Percentiles rank a stretch among this genome's conserved stretches.
These are phyloP conservation scores for Pseudochirops cupreus DNA, from an alignment of 2,797 vertebrate genomes.

Conservation along the genomic window DNA sequence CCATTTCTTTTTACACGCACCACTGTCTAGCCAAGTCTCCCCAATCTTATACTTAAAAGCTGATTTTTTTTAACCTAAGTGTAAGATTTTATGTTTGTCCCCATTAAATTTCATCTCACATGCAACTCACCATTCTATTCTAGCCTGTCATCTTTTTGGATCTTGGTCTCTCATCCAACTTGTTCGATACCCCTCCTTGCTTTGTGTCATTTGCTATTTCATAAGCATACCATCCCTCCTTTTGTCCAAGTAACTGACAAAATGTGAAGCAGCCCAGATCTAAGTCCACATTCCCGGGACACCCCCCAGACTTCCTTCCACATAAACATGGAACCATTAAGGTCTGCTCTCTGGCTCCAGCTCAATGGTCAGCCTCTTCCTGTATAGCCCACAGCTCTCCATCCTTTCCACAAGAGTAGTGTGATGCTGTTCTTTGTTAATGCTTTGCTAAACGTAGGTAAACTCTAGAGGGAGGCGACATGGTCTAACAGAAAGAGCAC, in stretches of 20 bases:
- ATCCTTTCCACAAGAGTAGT: too few species aligned
- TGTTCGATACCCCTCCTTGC: background rate
- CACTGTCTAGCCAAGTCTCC: background rate
- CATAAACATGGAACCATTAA: background rate
- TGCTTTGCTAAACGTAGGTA: too few species aligned
- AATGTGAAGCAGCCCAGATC: background rate
- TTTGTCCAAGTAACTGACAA: background rate
- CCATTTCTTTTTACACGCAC: background rate
- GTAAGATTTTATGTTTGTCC: background rate
- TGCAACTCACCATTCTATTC: background rate
- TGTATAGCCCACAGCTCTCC: too few species aligned
- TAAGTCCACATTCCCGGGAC: background rate
- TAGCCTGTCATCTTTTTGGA: background rate
- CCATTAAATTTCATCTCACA: background rate
- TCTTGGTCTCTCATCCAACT: background rate
- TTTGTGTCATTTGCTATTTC: background rate
- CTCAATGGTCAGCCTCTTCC: background rate
- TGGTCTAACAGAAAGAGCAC: background rate
- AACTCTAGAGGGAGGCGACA: background rate
- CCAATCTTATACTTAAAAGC: background rate
- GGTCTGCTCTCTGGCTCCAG: background rate
- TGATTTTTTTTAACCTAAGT: background rate
- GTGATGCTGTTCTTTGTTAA: too few species aligned
- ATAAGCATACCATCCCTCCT: background rate
- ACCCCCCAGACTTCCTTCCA: background rate